phyloP scores from a whole-genome alignment of 2,113 vertebrate genomes.

The Aldabrachelys gigantea region DNA sequence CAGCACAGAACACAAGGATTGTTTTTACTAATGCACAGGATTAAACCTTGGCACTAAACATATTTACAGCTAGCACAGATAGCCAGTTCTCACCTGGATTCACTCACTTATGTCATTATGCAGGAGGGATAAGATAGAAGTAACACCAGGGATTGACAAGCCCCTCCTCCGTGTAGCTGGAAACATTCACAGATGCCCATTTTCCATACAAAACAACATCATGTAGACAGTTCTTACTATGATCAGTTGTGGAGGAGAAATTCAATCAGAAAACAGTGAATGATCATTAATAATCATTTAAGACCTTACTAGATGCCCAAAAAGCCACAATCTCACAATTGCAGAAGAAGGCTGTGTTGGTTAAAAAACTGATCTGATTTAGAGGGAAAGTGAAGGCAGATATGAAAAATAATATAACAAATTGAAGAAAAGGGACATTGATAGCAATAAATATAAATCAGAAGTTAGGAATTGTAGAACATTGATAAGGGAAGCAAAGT shows the following conservation, averaged over 20 bases:
- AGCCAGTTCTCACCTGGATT: not conserved
- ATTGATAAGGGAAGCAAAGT: not conserved
- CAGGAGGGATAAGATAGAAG: not conserved
- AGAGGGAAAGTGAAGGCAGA: not conserved
- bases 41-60: not conserved
- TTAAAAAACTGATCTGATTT: not conserved
- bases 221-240: not conserved
- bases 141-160: not conserved
- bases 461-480: not conserved
- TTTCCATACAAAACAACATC: not conserved
- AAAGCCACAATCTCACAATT: not conserved
- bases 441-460: not conserved
- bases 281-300: not conserved
- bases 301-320: not conserved
- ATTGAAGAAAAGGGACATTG: not conserved
- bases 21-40: not conserved
- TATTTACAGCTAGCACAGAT: not conserved
- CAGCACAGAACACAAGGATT: not conserved
- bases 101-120: not conserved
- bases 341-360: not conserved
- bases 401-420: not conserved
- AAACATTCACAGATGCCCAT: not conserved
- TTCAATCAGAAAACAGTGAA: not conserved
- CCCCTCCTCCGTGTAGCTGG: not conserved
- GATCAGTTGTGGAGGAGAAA: not conserved